Evolutionary conservation across 1,140 invertebrate species (phyloP).

Genomic region (Doryteuthis pealeii): DNA sequence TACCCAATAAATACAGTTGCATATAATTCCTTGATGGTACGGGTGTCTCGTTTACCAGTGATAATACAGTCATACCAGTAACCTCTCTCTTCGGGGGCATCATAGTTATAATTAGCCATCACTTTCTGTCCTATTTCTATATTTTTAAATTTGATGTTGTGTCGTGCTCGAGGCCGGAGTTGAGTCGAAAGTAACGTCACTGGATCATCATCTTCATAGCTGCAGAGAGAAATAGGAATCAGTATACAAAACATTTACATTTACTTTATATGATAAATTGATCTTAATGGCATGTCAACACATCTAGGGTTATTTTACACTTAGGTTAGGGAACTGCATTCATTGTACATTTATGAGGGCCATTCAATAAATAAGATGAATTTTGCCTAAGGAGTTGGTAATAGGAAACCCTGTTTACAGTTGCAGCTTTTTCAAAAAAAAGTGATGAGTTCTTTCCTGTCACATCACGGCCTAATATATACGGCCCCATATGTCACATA

Average conservation of each 20-base stretch:
- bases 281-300: too few relatives aligned
- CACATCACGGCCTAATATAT: too few relatives aligned
- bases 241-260: too few relatives aligned
- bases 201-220: slow-evolving; percentile 61
- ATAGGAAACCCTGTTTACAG: too few relatives aligned
- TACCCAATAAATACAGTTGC: slow-evolving; percentile 59
- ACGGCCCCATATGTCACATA: too few relatives aligned
- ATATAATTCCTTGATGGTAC: slow-evolving; percentile 53
- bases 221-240: slow-evolving; percentile 27
- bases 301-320: too few relatives aligned
- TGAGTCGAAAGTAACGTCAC: slow-evolving; percentile 61
- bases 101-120: slow-evolving; percentile 78
- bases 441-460: too few relatives aligned
- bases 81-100: slow-evolving; percentile 70
- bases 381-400: too few relatives aligned
- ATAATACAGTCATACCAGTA: slow-evolving; percentile 75
- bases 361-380: too few relatives aligned
- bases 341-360: too few relatives aligned
- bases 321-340: too few relatives aligned
- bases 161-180: slow-evolving; percentile 71
- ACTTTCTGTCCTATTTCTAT: slow-evolving; percentile 68
- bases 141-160: slow-evolving; percentile 64
- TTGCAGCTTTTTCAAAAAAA: too few relatives aligned
- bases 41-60: slow-evolving; percentile 52
- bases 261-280: background rate